Evolutionary conservation across 2,797 vertebrate species (phyloP).

Genomic region (Bradypodion pumilum): DNA sequence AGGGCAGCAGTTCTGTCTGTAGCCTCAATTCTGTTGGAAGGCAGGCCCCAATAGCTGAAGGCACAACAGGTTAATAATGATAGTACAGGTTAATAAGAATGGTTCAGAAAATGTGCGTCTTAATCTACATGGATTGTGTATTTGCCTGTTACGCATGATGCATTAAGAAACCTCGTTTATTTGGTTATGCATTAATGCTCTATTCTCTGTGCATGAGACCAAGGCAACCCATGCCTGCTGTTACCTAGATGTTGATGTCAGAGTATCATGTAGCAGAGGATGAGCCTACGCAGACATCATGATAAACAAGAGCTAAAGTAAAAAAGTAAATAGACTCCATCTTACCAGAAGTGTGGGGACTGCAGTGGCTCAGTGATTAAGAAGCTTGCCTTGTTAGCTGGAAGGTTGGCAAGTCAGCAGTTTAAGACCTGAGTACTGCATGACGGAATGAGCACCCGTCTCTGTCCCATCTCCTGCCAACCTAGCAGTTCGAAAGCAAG

Average conservation of each 20-base stretch:
- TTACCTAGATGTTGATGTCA: neutral
- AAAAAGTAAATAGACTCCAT: neutral
- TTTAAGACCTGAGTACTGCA: no score
- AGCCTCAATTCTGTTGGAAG: no score
- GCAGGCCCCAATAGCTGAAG: no score
- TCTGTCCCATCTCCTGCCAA: no score
- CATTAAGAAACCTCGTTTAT: neutral
- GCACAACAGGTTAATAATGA: no score
- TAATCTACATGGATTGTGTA: neutral
- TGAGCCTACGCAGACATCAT: neutral
- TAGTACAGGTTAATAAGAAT: neutral
- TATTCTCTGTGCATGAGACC: neutral
- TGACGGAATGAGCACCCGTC: no score
- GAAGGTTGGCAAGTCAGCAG: no score
- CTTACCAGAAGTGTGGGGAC: no score
- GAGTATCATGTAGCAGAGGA: neutral
- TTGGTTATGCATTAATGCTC: neutral
- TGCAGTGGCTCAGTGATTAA: no score
- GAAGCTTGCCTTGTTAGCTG: no score
- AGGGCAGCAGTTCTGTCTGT: no score
- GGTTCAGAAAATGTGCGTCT: neutral
- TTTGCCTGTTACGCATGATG: neutral
- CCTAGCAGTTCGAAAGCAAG: no score
- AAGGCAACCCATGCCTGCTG: neutral
- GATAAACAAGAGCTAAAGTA: neutral